A percentile compares a stretch with the other conserved stretches of the same genome.
Evolutionary conservation across 2,113 vertebrate species (phyloP).

Genomic region (Neogobius melanostomus): DNA sequence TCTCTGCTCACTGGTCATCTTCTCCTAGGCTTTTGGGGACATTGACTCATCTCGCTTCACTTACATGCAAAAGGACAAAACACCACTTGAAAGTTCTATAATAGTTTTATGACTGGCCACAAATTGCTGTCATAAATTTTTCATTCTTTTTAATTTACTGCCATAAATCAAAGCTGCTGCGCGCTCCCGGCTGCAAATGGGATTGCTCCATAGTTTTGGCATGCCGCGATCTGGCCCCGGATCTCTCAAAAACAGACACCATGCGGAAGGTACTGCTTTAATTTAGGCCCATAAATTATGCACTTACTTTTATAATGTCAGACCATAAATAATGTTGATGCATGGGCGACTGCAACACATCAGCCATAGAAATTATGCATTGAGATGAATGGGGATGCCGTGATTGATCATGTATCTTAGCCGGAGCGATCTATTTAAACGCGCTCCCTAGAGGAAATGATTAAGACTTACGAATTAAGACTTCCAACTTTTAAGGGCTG

Average conservation of each 20-base stretch:
- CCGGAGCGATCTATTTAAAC: conserved; percentile 71
- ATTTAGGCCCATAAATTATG: conserved; percentile 81
- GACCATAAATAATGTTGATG: conserved; percentile 80
- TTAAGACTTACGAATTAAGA: conserved; percentile 48
- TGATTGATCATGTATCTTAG: conserved; percentile 73
- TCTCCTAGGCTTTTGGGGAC: conserved; percentile 61
- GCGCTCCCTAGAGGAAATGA: conserved; percentile 64
- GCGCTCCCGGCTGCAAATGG: conserved; percentile 73
- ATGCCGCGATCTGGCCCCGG: conserved; percentile 73
- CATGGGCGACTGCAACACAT: conserved; percentile 74
- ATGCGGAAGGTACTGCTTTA: conserved; percentile 76
- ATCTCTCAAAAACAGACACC: conserved; percentile 76
- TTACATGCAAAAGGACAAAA: conserved; percentile 75
- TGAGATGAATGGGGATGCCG: conserved; percentile 74
- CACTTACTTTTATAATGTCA: conserved; percentile 81
- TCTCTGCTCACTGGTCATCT: conserved; percentile 27
- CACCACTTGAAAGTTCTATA: conserved; percentile 79
- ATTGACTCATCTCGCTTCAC: conserved; percentile 71
- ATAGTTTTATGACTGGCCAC: conserved; percentile 80
- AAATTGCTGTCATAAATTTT: conserved; percentile 82
- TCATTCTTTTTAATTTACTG: conserved; percentile 81
- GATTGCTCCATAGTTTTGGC: conserved; percentile 78
- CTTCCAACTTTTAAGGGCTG: conserved; percentile 43
- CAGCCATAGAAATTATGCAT: conserved; percentile 74
- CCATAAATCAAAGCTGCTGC: conserved; percentile 77